phyloP scores from a whole-genome alignment of 2,888 invertebrate genomes.

The Gymnoscelis rufifasciata region DNA sequence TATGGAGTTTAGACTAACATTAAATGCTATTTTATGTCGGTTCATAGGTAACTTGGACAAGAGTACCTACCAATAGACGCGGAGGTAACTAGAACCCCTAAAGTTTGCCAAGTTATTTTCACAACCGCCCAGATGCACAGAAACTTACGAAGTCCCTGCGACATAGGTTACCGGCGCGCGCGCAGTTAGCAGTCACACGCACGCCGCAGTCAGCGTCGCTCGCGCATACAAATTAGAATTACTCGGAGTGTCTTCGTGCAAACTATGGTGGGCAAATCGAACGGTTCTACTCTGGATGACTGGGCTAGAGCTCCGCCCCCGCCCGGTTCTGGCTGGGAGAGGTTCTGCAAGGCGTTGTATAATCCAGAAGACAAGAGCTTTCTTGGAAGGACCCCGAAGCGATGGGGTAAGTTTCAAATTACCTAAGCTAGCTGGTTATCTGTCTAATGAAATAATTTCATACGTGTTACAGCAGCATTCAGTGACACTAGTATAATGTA shows the following conservation, averaged over 20 bases:
- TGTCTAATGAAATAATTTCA: too few species aligned
- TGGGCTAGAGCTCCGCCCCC: slow-evolving; percentile 63
- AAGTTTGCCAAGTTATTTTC: neutral
- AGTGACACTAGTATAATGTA: too few species aligned
- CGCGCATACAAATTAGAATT: neutral
- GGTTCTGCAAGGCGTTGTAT: slow-evolving; percentile 51
- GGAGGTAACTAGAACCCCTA: too few species aligned
- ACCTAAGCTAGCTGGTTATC: too few species aligned
- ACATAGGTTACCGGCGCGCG: slow-evolving; percentile 29
- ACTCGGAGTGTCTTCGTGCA: slow-evolving; percentile 3
- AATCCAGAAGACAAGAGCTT: slow-evolving; percentile 63
- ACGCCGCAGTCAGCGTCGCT: slow-evolving; percentile 22
- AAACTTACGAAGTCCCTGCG: neutral
- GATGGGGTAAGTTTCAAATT: slow-evolving; percentile 63
- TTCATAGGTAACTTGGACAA: too few species aligned
- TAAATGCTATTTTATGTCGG: too few species aligned
- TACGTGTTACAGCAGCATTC: too few species aligned
- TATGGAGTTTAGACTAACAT: too few species aligned
- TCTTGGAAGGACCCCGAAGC: slow-evolving; percentile 61
- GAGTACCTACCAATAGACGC: too few species aligned
- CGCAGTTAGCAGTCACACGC: slow-evolving; percentile 40
- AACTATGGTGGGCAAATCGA: slow-evolving; percentile 52
- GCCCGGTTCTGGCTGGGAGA: slow-evolving; percentile 41
- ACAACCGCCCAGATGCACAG: slow-evolving; percentile 23
- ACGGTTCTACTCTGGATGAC: slow-evolving; percentile 51